Evolutionary conservation across 2,888 invertebrate genomes (phyloP), one percentile per base, ranked within the genome.

Genomic region (Phyllotreta cruciferae): DNA sequence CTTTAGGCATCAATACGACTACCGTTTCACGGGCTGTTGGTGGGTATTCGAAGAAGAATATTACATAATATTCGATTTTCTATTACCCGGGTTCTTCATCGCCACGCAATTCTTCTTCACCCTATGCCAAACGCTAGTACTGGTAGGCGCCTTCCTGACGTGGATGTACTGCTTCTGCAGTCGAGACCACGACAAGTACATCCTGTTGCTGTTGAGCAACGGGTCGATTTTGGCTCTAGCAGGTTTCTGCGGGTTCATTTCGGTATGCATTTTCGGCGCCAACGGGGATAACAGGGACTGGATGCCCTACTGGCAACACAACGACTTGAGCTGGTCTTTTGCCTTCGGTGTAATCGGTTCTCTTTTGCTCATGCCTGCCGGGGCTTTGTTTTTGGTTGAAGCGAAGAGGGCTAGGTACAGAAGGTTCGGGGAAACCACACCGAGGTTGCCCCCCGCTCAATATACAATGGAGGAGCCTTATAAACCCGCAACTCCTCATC

Each of bases 1-100:
- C 78, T 88, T 92, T 3, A 90, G 91, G 71, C 90, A 91, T 70
- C 87, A 89, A 64, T 97, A 96, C 81, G 94, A 96, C 75, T 89
- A 88, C 4, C 84, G 85, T 56, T 94, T 94, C 74, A 86, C 84
- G 10, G 94, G 94, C 0, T 98, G 98, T 77, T 95, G 95, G 93
- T 98, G 97, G 96, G 92, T 98, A 64, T 96, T 96, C 77, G 94
- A 97, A 81, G 96, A 96, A 80, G 97, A 98, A 82, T 96, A 94
- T 79, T 94, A 96, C 77, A 96, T 96, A 63, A 94, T 98, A 70
- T 91, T 94, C 75, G 92, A 95, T 73, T 91, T 94, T 74, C 83
- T 98, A 3, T 82, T 95, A 72, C 96, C 96, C 56, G 90, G 92
- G 9, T 98, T 97, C 83, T 96, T 96, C 76, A 90, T 96, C 60